Evolutionary conservation across 2,888 invertebrate species (phyloP).

Genomic region (Beris chalybata): DNA sequence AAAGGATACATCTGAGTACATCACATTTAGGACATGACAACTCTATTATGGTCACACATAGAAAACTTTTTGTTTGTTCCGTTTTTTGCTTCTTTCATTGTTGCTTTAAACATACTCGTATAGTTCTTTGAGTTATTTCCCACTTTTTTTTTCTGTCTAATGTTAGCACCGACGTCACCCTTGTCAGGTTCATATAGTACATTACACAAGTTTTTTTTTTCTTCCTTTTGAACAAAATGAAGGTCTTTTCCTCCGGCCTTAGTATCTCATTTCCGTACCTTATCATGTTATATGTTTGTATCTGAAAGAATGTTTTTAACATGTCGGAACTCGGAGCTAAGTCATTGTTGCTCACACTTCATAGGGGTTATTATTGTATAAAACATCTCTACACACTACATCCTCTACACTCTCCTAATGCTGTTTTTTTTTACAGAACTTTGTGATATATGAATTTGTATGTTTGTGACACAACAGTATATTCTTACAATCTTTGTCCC

Average conservation of each 20-base stretch:
- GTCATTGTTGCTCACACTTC: no score
- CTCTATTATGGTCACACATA: slow-evolving; percentile 27
- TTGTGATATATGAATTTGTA: no score
- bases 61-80: slow-evolving; percentile 12
- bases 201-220: no score
- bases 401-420: no score
- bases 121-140: slow-evolving; percentile 3
- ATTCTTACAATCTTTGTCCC: no score
- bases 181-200: slow-evolving; percentile 9
- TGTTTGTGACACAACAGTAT: no score
- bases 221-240: neutral
- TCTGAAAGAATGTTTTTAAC: neutral
- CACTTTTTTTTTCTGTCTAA: slow-evolving; percentile 11
- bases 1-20: no score
- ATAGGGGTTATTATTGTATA: no score
- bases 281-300: neutral
- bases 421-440: no score
- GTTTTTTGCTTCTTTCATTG: slow-evolving; percentile 7
- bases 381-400: no score
- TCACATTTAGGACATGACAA: slow-evolving; percentile 22
- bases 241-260: slow-evolving; percentile 14
- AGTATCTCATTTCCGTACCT: slow-evolving; percentile 31
- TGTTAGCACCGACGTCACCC: slow-evolving; percentile 16
- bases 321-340: no score
- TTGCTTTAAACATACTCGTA: no score